Conservation (phyloP, 2,888 invertebrate species). For the Molorchus minor region DNA sequence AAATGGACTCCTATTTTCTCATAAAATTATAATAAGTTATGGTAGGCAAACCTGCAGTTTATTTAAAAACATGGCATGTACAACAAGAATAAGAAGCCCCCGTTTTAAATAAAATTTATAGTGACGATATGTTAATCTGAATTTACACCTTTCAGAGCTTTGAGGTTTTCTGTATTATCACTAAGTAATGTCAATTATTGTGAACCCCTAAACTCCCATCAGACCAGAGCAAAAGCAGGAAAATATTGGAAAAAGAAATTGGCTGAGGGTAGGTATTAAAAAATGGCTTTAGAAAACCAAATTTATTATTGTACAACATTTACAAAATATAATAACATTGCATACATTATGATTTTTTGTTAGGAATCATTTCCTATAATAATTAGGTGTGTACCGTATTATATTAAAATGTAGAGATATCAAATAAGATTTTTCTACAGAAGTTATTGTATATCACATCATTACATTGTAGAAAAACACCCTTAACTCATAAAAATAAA, state of each 20-base stretch:
- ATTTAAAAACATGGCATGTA: too few relatives aligned
- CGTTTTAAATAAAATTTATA: too few relatives aligned
- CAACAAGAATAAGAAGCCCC: too few relatives aligned
- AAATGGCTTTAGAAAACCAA: slow-evolving; percentile 12
- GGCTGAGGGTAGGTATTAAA: neutral
- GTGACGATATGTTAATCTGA: too few relatives aligned
- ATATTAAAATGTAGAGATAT: slow-evolving; percentile 14
- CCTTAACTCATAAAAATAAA: slow-evolving; percentile 3
- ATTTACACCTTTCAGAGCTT: neutral
- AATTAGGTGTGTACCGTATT: slow-evolving; percentile 19
- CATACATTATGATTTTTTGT: slow-evolving; percentile 15
- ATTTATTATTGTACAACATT: slow-evolving; percentile 23
- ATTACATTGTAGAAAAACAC: slow-evolving; percentile 15
- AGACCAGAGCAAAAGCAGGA: neutral
- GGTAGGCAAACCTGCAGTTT: too few relatives aligned
- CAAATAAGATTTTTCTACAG: neutral
- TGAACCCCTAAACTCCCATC: too few relatives aligned
- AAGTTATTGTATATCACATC: slow-evolving; percentile 21
- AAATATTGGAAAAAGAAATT: neutral
- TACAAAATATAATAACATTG: slow-evolving; percentile 22
- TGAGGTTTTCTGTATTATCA: neutral
- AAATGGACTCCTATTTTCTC: too few relatives aligned
- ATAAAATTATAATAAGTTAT: too few relatives aligned
- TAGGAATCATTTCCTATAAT: slow-evolving; percentile 18
- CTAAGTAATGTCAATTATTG: too few relatives aligned